Base-by-base conservation (phyloP, 2,888 invertebrate genomes). In the Meghimatium bilineatum region DNA sequence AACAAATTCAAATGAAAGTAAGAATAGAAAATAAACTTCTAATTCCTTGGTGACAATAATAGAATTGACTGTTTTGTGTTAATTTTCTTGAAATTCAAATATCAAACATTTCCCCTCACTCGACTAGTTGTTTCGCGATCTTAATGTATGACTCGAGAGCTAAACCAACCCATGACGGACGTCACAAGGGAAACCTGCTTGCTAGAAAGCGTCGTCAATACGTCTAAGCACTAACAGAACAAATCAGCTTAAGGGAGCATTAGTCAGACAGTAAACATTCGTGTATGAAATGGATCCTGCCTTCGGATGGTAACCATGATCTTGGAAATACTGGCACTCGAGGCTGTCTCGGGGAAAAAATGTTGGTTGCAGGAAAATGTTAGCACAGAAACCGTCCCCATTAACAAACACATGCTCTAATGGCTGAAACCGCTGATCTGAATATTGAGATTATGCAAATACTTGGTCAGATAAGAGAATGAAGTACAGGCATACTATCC, bases 251-350 rank as follows among this genome's bases (percentile, higher is more conserved):
- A 75, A 49, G 52, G 52, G 52, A 36, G 32, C 60, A 60, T 76
- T 76, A 76, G 76, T 44, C 78, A 78, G 78, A 78, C 66, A 34
- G 66, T 78, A 78, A 78, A 78, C 78, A 67, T 66, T 67, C 44
- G 32, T 44, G 44, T 44, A 66, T 26, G 44, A 63, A 63, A 38
- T 44, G 78, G 32, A 23, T 20, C 29, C 66, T 20, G 23, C 56
- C 66, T 78, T 78, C 67, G 66, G 78, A 67, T 44, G 66, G 78
- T 78, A 78, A 78, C 78, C 29, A 12, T 66, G 66, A 78, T 78
- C 66, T 44, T n/a, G 56, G 67, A 38, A 49, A 78, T 49, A 67
- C 67, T 44, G 78, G 78, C 78, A 78, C 78, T 78, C 67, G n/a
- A 66, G n/a, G 20, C 38, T 63, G 29, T 8, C 66, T 44, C 26